Percentiles rank a stretch among this genome's conserved stretches.
Conservation (phyloP, 2,113 vertebrate genomes). For the Falcunculus frontatus region DNA sequence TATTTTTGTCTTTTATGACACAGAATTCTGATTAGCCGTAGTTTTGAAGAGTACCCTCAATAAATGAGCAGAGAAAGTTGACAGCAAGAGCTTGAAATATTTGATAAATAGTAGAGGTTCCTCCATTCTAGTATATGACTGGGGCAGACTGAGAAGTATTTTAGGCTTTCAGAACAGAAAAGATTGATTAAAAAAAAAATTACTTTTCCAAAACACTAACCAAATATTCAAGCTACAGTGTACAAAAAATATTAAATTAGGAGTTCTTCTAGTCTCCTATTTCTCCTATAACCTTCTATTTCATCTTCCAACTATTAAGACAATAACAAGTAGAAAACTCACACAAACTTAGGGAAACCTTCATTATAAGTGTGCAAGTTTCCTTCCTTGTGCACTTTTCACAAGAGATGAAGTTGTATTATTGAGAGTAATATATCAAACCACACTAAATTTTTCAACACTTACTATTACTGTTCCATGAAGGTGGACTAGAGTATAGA, state of each 20-base stretch:
- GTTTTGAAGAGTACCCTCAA: not conserved
- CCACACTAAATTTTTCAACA: not conserved
- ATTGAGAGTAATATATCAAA: not conserved
- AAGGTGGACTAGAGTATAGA: not conserved
- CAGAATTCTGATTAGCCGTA: not conserved
- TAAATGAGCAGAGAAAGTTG: constrained; percentile 41
- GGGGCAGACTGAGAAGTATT: constrained; percentile 41
- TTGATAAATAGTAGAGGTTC: constrained; percentile 42
- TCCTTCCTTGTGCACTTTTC: not conserved
- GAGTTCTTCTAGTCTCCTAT: not conserved
- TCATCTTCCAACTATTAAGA: not conserved
- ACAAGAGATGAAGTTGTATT: not conserved
- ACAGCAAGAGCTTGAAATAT: constrained; percentile 47
- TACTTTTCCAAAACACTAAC: not conserved
- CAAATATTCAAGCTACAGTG: not conserved
- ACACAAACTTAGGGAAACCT: not conserved
- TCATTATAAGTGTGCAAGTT: not conserved
- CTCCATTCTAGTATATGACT: constrained; percentile 18
- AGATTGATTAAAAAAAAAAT: constrained; percentile 4
- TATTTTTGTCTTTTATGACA: not conserved
- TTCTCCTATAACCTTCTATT: not conserved
- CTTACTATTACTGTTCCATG: not conserved
- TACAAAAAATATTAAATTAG: not conserved
- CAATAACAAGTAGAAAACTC: not conserved
- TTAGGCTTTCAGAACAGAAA: constrained; percentile 44